Evolutionary conservation across 2,888 invertebrate genomes (phyloP).

Genomic region (Amphipoea oculea): DNA sequence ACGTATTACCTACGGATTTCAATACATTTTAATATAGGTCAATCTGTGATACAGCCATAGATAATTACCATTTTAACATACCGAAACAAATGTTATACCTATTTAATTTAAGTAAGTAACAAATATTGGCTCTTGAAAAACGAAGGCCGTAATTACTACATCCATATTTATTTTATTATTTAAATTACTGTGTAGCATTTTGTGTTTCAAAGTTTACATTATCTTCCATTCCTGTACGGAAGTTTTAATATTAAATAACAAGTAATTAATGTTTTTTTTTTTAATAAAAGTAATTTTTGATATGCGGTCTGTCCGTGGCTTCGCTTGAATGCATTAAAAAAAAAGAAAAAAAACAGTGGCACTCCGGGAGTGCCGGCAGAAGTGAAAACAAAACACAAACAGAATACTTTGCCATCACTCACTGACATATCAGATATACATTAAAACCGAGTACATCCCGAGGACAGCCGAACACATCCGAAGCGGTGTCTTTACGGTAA

Average conservation of each 20-base stretch:
- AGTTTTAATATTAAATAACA: slow-evolving; percentile 3
- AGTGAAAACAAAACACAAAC: too few relatives aligned
- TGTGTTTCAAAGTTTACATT: slow-evolving; percentile 44
- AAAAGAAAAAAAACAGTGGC: neutral
- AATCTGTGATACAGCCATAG: neutral
- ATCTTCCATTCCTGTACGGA: neutral
- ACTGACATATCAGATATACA: too few relatives aligned
- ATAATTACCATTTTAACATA: neutral
- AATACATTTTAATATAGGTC: neutral
- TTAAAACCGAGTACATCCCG: too few relatives aligned
- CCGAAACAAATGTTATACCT: neutral
- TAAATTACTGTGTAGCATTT: slow-evolving; percentile 13
- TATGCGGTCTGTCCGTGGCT: neutral
- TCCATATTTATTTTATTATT: neutral
- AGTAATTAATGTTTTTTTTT: slow-evolving; percentile 2
- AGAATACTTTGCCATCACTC: too few relatives aligned
- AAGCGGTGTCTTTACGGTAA: too few relatives aligned
- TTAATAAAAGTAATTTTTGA: neutral
- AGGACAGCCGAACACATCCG: too few relatives aligned
- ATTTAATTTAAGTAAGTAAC: too few relatives aligned
- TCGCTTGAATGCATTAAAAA: neutral
- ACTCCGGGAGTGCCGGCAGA: too few relatives aligned
- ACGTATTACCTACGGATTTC: too few relatives aligned
- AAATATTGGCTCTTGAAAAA: neutral
- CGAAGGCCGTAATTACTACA: neutral